phyloP scores from a whole-genome alignment of 1,140 invertebrate species.

The Plutomurus gul region DNA sequence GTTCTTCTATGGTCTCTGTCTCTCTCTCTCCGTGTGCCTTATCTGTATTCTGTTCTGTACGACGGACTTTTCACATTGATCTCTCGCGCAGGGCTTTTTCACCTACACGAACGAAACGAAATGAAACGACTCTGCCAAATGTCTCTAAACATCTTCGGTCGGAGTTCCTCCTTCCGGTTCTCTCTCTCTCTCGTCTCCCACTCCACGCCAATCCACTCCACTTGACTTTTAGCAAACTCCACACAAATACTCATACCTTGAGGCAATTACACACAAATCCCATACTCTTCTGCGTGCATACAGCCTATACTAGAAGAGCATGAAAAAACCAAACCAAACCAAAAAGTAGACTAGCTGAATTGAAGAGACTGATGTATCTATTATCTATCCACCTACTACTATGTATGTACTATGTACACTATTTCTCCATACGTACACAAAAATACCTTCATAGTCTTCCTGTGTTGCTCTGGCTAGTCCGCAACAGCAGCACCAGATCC shows the following conservation, averaged over 20 bases:
- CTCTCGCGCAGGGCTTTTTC: conserved; percentile 17
- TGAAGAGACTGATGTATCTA: not conserved
- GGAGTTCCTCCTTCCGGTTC: conserved; percentile 14
- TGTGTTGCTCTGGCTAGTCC: too few relatives aligned
- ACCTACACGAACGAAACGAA: conserved; percentile 1
- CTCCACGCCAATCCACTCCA: not conserved
- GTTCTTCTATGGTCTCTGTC: not conserved
- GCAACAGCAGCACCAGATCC: too few relatives aligned
- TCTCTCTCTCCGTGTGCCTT: too few relatives aligned
- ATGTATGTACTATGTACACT: not conserved
- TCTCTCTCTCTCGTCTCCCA: not conserved
- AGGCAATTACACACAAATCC: not conserved
- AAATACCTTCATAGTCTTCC: not conserved
- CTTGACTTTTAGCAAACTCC: conserved; percentile 13
- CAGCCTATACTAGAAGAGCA: not conserved
- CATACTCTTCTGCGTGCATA: not conserved
- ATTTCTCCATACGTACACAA: not conserved
- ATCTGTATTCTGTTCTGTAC: not conserved
- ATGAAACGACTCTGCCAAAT: conserved; percentile 12
- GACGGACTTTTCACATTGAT: conserved; percentile 16
- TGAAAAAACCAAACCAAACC: not conserved
- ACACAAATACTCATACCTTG: not conserved
- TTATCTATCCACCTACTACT: too few relatives aligned
- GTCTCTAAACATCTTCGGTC: conserved; percentile 20
- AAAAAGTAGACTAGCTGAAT: not conserved